These are phyloP conservation scores for Gyrodactylus salaris DNA, from an alignment of 1,140 invertebrate genomes.

Conservation along the genomic window DNA sequence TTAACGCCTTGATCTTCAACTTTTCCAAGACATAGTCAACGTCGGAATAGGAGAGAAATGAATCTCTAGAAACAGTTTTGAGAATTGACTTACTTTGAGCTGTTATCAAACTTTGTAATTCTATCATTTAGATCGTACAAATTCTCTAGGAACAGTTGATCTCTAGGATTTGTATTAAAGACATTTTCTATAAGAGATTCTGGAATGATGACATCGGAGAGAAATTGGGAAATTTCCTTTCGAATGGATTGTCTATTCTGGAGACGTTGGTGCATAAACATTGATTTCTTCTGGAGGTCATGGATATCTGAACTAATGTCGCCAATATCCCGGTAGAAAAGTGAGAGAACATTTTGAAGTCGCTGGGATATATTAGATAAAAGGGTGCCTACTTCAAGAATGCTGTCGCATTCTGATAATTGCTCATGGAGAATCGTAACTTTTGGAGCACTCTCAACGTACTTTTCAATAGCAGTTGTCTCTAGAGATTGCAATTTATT, in stretches of 20 bases:
- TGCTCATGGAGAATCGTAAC: not conserved
- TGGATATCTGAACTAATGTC: not conserved
- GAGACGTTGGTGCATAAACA: not conserved
- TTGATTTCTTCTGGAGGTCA: not conserved
- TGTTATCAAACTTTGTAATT: not conserved
- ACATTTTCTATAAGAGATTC: not conserved
- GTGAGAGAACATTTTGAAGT: not conserved
- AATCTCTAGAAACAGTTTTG: not conserved
- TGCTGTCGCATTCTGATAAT: not conserved
- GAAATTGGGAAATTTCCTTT: not conserved
- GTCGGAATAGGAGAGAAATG: not conserved
- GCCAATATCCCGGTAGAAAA: not conserved
- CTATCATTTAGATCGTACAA: not conserved
- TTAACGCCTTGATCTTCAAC: not conserved
- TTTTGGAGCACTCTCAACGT: not conserved
- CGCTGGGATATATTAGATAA: not conserved
- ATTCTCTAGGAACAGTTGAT: not conserved
- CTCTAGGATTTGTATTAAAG: not conserved
- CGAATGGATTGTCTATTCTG: not conserved
- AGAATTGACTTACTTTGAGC: too few relatives aligned
- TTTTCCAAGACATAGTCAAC: not conserved
- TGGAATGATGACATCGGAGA: not conserved
- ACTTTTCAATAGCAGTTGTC: not conserved
- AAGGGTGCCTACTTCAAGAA: not conserved
- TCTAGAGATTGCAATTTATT: not conserved